phyloP scores from a whole-genome alignment of 2,797 vertebrate genomes.

The Onychomys torridus region DNA sequence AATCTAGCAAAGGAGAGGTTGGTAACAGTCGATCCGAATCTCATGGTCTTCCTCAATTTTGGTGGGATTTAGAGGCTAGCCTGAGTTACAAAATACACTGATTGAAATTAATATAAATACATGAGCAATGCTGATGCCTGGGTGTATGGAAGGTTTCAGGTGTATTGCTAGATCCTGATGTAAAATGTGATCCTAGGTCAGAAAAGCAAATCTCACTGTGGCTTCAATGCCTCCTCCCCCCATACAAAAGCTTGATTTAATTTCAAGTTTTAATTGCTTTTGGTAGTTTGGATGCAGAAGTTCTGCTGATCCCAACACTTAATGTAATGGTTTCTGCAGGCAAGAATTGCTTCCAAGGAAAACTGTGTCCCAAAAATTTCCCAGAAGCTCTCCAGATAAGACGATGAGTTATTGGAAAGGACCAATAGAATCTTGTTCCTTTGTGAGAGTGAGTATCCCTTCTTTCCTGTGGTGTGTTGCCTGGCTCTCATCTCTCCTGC shows the following conservation, averaged over 20 bases:
- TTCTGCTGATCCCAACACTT: not conserved
- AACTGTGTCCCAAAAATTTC: not conserved
- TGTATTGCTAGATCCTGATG: not conserved
- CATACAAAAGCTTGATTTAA: not conserved
- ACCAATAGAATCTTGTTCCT: not conserved
- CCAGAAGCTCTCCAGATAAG: not conserved
- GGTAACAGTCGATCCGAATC: not conserved
- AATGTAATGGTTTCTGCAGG: not conserved
- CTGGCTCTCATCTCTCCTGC: not conserved
- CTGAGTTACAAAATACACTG: not conserved
- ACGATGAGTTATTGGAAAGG: not conserved
- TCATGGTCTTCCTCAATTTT: not conserved
- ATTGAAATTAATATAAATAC: not conserved
- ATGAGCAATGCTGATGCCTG: not conserved
- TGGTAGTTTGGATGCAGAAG: not conserved
- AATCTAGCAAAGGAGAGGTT: not conserved
- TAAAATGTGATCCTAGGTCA: not conserved
- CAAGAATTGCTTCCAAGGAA: not conserved
- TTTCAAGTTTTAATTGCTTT: not conserved
- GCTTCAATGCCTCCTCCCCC: not conserved
- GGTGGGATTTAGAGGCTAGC: not conserved
- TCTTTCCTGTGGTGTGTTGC: not conserved
- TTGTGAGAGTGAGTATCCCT: not conserved
- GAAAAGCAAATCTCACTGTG: no score
- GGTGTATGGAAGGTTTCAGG: not conserved